Base-by-base conservation (phyloP, 2,113 vertebrate genomes). In the Regulus satrapa region DNA sequence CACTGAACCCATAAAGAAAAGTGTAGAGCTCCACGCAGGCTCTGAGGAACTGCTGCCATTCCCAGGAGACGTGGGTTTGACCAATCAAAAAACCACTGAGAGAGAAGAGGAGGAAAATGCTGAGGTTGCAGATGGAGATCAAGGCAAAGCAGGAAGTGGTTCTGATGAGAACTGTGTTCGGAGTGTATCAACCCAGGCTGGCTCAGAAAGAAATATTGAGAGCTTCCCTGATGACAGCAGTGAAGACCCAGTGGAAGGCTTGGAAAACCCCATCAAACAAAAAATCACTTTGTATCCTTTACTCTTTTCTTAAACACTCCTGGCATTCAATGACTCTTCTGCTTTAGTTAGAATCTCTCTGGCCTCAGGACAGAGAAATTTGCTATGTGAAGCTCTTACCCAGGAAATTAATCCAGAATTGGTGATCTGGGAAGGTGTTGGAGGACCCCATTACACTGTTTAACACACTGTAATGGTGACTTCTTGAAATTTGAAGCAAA, bases 201-300 rank as follows among this genome's bases (percentile, higher is more conserved):
- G 78, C 61, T 75, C 26, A 0, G 48, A 61, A 38, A 77, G 81
- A 52, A 46, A 38, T 0, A 7, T 16, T 2, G 58, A 67, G 21
- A 80, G 73, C 52, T 69, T 62, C 13, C 90, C 86, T n/a, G 89
- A 66, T 6, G 81, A 68, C 55, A 90, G 75, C 6, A 36, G 28
- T 1, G 79, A 91, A 51, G 89, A 95, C 1, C 59, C 62, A 2
- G 46, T 21, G 14, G 83, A 86, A 46, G 68, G 55, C 36, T 72
- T 93, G 12, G 88, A 84, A 32, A 61, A 82, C 13, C 81, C 97
- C 41, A 28, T 32, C 46, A 83, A 83, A 49, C 54, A 80, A 3
- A 75, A 49, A 51, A 6, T 76, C 21, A 69, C 95, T 40, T 64
- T 94, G 99, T 99, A 99, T 99, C 99, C 99, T 99, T 18, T 23